phyloP scores from a whole-genome alignment of 1,140 invertebrate species.

The Chionoecetes opilio region DNA sequence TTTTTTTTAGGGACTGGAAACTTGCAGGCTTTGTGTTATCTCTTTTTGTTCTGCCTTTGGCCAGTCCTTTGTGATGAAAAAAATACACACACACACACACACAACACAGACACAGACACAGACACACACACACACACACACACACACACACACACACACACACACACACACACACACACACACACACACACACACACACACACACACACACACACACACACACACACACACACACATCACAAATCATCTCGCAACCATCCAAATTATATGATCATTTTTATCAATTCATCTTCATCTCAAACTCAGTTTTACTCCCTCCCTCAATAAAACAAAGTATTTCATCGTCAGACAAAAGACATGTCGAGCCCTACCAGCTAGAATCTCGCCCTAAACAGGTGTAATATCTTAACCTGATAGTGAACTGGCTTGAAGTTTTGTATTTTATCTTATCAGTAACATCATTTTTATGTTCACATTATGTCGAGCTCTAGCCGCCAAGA shows the following conservation, averaged over 20 bases:
- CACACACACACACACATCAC: too few relatives aligned
- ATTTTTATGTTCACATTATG: background rate
- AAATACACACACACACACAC: conserved; percentile 56
- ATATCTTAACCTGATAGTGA: background rate
- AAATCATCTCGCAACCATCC: too few relatives aligned
- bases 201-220: conserved; percentile 52
- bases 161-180: conserved; percentile 52
- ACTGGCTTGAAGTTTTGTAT: background rate
- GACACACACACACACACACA: conserved; percentile 54
- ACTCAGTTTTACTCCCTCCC: background rate
- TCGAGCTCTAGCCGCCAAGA: background rate
- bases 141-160: conserved; percentile 29
- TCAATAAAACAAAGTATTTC: too few relatives aligned
- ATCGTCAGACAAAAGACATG: too few relatives aligned
- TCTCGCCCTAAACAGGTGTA: too few relatives aligned
- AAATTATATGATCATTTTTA: background rate
- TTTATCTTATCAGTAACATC: background rate
- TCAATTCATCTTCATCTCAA: background rate
- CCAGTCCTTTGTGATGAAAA: too few relatives aligned
- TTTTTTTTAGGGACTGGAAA: too few relatives aligned
- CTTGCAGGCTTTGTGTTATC: too few relatives aligned
- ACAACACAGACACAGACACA: background rate
- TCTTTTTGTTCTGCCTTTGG: too few relatives aligned
- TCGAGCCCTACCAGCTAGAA: too few relatives aligned
- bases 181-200: conserved; percentile 25